Conservation (phyloP, 2,888 invertebrate genomes). For the Neoascia interrupta region DNA sequence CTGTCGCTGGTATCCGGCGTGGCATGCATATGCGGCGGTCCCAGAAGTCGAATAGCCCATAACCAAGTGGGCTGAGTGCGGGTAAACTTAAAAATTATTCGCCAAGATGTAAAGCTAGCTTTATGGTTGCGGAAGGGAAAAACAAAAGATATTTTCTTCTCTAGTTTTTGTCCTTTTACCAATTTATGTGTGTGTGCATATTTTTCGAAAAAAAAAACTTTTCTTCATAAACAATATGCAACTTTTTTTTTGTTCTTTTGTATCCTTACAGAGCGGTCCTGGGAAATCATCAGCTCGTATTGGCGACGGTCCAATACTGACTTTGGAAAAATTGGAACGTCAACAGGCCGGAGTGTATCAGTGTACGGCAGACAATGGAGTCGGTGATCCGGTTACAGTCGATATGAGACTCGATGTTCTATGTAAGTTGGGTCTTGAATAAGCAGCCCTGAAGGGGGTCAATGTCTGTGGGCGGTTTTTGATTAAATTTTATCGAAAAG, state of each 20-base stretch:
- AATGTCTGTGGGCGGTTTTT: slow-evolving; percentile 15
- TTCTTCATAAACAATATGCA: slow-evolving; percentile 33
- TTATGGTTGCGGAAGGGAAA: not conserved
- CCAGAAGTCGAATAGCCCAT: slow-evolving; percentile 8
- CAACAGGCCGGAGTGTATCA: slow-evolving; percentile 85
- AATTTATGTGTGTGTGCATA: slow-evolving; percentile 20
- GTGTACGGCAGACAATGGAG: slow-evolving; percentile 85
- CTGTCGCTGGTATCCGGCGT: not conserved
- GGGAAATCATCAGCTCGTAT: slow-evolving; percentile 79
- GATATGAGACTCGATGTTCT: slow-evolving; percentile 85
- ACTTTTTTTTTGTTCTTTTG: slow-evolving; percentile 17
- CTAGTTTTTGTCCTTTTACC: slow-evolving; percentile 17
- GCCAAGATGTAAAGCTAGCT: not conserved
- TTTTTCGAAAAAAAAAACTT: slow-evolving; percentile 12
- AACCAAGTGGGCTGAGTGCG: not conserved
- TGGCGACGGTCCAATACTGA: slow-evolving; percentile 84
- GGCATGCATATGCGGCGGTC: not conserved
- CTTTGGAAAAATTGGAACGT: slow-evolving; percentile 83
- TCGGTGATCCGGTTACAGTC: slow-evolving; percentile 84
- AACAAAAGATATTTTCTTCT: slow-evolving; percentile 25
- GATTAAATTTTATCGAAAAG: slow-evolving; percentile 26
- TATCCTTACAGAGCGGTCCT: slow-evolving; percentile 76
- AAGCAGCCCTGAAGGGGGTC: not conserved
- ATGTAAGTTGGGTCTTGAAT: slow-evolving; percentile 84
- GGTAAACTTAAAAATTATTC: slow-evolving; percentile 48